Percentiles rank a stretch among this genome's conserved stretches.
phyloP scores from a whole-genome alignment of 2,888 invertebrate species.

The Epinotia bilunana region DNA sequence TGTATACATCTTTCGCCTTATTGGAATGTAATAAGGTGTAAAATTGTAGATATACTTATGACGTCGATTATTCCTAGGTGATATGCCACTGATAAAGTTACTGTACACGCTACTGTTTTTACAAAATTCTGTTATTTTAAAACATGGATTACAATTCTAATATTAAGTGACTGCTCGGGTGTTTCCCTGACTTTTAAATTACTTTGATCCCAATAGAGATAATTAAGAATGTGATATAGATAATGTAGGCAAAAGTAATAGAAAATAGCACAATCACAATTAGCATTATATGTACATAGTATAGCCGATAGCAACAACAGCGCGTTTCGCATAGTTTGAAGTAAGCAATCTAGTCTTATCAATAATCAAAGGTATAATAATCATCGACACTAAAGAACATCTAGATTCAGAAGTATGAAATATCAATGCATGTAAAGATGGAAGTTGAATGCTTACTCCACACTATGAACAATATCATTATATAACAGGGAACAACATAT shows the following conservation, averaged over 20 bases:
- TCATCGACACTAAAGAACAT: not conserved
- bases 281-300: constrained; percentile 57
- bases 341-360: constrained; percentile 49
- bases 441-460: constrained; percentile 47
- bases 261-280: constrained; percentile 51
- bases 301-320: constrained; percentile 58
- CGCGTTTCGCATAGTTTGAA: constrained; percentile 56
- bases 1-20: too few relatives aligned
- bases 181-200: constrained; percentile 47
- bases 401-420: not conserved
- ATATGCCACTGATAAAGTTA: constrained; percentile 76
- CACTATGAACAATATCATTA: constrained; percentile 47
- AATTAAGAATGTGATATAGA: constrained; percentile 49
- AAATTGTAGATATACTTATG: too few relatives aligned
- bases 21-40: too few relatives aligned
- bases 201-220: constrained; percentile 78
- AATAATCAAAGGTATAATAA: constrained; percentile 23
- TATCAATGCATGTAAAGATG: not conserved
- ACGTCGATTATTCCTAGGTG: constrained; percentile 58
- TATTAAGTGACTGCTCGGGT: constrained; percentile 38
- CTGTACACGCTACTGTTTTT: constrained; percentile 65
- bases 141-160: constrained; percentile 52
- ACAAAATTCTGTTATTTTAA: constrained; percentile 56
- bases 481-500: constrained; percentile 60
- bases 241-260: constrained; percentile 38